These are phyloP conservation scores for Antennarius striatus DNA, from an alignment of 2,113 vertebrate species.

Conservation along the genomic window DNA sequence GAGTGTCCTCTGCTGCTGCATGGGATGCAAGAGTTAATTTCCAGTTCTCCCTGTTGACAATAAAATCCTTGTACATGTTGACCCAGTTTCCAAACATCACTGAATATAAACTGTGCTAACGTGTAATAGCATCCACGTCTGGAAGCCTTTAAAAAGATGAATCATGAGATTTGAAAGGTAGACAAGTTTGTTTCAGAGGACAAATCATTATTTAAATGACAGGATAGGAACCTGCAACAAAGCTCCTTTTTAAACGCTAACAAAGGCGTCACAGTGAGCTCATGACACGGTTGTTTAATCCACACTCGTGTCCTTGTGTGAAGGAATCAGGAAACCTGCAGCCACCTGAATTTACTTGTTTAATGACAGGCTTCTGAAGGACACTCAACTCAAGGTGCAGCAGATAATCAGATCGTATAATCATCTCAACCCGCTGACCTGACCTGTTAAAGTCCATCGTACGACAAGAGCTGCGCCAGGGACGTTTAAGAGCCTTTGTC, in stretches of 20 bases:
- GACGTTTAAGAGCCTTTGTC: too few relatives aligned
- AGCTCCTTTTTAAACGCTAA: too few relatives aligned
- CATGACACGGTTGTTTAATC: slow-evolving; percentile 19
- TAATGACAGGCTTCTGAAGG: background rate
- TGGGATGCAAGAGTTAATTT: slow-evolving; percentile 4
- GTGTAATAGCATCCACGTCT: slow-evolving; percentile 3
- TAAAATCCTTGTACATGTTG: background rate
- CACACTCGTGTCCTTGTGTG: slow-evolving; percentile 4
- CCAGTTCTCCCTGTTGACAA: slow-evolving; percentile 22
- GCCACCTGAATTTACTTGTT: background rate
- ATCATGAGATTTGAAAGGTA: background rate
- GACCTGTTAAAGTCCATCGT: too few relatives aligned
- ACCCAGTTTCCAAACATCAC: background rate
- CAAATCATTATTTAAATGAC: background rate
- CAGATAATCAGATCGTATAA: background rate
- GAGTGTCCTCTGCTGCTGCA: background rate
- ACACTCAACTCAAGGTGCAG: background rate
- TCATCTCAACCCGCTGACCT: background rate
- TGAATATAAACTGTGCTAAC: slow-evolving; percentile 23
- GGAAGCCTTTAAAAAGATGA: too few relatives aligned
- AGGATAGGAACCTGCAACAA: background rate
- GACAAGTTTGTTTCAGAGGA: background rate
- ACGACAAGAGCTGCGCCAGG: too few relatives aligned
- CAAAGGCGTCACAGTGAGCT: background rate
- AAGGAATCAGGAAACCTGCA: slow-evolving; percentile 6